A percentile compares a stretch with the other conserved stretches of the same genome.
Conservation (phyloP, 1,140 invertebrate species). For the Drosophila malerkotliana region DNA sequence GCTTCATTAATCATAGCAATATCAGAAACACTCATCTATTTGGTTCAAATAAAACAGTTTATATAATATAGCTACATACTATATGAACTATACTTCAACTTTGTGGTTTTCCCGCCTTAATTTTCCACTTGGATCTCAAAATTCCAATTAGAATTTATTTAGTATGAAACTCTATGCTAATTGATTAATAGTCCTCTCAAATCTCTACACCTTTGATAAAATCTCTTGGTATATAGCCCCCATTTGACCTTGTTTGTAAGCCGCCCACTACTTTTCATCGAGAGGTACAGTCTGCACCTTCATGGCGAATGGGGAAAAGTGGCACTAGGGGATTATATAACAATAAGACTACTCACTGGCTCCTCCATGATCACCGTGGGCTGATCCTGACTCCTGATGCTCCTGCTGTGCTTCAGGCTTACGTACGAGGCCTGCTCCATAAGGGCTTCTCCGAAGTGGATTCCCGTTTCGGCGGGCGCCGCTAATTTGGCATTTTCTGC, state of each 20-base stretch:
- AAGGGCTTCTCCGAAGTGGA: constrained; percentile 50
- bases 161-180: neutral
- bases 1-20: neutral
- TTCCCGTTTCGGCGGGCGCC: constrained; percentile 76
- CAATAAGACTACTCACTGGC: constrained; percentile 61
- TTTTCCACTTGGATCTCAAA: neutral
- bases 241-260: neutral
- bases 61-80: too few species aligned
- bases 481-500: constrained; percentile 84
- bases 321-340: constrained; percentile 65
- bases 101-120: neutral
- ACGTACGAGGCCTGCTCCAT: constrained; percentile 50
- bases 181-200: neutral
- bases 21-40: too few species aligned
- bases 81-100: neutral
- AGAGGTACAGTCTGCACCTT: constrained; percentile 75
- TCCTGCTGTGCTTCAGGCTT: constrained; percentile 46
- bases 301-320: constrained; percentile 27
- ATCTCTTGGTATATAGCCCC: neutral
- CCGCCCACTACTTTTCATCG: neutral
- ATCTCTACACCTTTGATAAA: neutral
- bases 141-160: neutral
- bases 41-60: too few species aligned
- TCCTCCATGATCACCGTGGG: constrained; percentile 67
- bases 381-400: constrained; percentile 34